phyloP scores from a whole-genome alignment of 2,888 invertebrate species.

The Hecatera dysodea region DNA sequence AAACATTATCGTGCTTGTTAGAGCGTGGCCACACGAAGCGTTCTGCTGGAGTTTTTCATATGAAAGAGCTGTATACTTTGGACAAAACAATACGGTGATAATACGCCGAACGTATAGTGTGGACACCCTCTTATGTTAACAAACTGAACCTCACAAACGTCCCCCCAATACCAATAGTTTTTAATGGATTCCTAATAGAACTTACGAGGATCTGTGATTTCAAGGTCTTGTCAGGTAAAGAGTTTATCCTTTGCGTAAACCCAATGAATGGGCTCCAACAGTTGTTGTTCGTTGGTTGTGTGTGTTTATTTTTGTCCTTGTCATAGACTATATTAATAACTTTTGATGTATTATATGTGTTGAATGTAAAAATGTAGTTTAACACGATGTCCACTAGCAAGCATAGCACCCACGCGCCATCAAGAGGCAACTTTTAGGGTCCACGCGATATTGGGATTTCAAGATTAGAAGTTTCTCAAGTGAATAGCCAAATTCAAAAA shows the following conservation, averaged over 20 bases:
- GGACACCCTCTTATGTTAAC: background rate
- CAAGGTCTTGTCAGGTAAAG: background rate
- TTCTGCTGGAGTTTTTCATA: background rate
- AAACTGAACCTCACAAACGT: slow-evolving; percentile 35
- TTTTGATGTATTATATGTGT: background rate
- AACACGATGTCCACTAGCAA: slow-evolving; percentile 6
- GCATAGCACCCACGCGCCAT: no score
- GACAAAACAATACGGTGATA: background rate
- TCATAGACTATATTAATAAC: background rate
- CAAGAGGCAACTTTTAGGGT: no score
- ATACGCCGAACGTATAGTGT: background rate
- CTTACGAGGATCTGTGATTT: background rate
- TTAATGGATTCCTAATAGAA: background rate
- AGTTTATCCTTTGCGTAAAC: background rate
- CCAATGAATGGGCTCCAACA: no score
- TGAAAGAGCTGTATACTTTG: background rate
- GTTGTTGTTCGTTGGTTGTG: background rate
- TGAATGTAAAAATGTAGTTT: background rate
- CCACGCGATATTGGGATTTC: no score
- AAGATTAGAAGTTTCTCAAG: no score
- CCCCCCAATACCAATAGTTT: slow-evolving; percentile 28
- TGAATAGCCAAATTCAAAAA: no score
- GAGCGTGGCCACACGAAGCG: slow-evolving; percentile 22
- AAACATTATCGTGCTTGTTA: slow-evolving; percentile 38
- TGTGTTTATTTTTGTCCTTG: background rate